Evolutionary conservation across 2,113 vertebrate genomes (phyloP).

Genomic region (Agelaius tricolor): DNA sequence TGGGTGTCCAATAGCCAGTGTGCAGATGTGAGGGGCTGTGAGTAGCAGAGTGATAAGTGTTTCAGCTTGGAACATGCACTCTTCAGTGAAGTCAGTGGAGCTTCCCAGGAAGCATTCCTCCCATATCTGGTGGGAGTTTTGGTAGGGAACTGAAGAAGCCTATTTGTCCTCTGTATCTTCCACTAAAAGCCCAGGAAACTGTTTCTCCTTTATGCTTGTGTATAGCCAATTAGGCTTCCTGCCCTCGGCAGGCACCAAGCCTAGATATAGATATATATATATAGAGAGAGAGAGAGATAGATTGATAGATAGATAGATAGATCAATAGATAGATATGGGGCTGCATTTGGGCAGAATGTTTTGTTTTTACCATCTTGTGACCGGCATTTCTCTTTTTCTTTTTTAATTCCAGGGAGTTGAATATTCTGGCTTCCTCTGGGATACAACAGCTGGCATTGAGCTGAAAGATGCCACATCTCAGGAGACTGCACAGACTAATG

Average conservation of each 20-base stretch:
- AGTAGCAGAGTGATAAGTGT: background rate
- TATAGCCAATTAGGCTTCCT: background rate
- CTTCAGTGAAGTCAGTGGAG: background rate
- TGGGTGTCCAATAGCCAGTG: background rate
- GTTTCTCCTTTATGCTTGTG: background rate
- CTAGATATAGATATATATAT: background rate
- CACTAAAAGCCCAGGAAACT: background rate
- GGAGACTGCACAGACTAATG: constrained; percentile 76
- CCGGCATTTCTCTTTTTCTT: background rate
- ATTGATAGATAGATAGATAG: background rate
- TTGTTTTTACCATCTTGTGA: background rate
- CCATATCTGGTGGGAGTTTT: background rate
- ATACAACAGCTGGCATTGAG: constrained; percentile 82
- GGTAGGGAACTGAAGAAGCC: background rate
- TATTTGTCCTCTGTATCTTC: background rate
- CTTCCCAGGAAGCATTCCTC: background rate
- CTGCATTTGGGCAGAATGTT: background rate
- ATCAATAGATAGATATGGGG: background rate
- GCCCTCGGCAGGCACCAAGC: background rate
- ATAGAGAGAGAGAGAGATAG: background rate
- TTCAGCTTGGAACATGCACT: background rate
- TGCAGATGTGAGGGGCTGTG: background rate
- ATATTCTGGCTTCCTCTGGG: constrained; percentile 92
- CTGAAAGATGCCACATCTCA: constrained; percentile 77
- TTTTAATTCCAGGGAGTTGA: constrained; percentile 73